Conservation (phyloP, 2,113 vertebrate genomes). For the Pungitius pungitius region DNA sequence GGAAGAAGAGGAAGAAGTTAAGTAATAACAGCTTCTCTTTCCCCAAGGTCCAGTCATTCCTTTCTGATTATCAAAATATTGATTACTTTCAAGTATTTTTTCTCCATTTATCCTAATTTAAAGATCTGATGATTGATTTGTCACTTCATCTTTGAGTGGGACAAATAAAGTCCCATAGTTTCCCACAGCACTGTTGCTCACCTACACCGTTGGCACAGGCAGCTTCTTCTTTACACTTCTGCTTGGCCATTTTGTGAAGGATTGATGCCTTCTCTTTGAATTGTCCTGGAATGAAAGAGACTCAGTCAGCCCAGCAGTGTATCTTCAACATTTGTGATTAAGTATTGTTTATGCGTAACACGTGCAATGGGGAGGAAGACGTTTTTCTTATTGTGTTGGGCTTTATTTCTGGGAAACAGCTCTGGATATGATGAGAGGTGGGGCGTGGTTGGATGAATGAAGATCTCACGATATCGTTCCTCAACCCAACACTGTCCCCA, state of each 20-base stretch:
- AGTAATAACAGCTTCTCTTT: not conserved
- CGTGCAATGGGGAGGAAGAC: not conserved
- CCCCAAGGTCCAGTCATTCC: not conserved
- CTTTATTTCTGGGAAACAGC: not conserved
- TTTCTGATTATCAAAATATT: not conserved
- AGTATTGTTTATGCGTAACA: not conserved
- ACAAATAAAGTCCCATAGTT: not conserved
- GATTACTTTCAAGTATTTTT: not conserved
- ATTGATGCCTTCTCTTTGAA: slow-evolving; percentile 96
- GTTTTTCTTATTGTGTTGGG: not conserved
- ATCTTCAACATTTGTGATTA: not conserved
- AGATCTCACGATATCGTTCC: not conserved
- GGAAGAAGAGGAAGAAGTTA: not conserved
- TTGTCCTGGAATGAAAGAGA: slow-evolving; percentile 81
- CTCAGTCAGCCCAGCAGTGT: not conserved
- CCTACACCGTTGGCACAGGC: slow-evolving; percentile 82
- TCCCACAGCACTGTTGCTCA: slow-evolving; percentile 46
- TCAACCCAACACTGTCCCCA: not conserved
- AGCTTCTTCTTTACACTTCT: slow-evolving; percentile 88
- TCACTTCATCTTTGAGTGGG: not conserved
- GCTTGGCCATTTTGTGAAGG: slow-evolving; percentile 95
- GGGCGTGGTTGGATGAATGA: not conserved
- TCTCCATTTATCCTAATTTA: not conserved
- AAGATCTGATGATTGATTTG: slow-evolving; percentile 3
- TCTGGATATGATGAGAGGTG: not conserved